Percentiles rank a stretch among this genome's conserved stretches.
Evolutionary conservation across 2,888 invertebrate genomes (phyloP).

Genomic region (Colletes collaris): DNA sequence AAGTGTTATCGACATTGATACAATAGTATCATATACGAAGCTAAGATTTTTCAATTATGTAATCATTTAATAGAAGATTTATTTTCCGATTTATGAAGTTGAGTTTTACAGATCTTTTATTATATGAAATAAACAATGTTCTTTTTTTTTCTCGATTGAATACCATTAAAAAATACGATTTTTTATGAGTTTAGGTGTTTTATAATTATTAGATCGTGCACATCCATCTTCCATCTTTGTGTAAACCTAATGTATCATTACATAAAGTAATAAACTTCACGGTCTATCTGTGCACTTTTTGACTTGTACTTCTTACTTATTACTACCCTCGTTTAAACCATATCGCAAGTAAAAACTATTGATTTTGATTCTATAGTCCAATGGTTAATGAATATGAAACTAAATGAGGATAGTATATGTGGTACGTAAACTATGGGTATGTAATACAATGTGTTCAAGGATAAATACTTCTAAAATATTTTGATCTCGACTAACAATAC

Average conservation of each 20-base stretch:
- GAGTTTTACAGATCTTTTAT: constrained; percentile 33
- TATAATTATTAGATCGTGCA: constrained; percentile 39
- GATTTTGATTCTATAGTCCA: constrained; percentile 55
- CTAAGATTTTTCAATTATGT: constrained; percentile 32
- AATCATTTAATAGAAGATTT: constrained; percentile 38
- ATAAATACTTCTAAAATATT: constrained; percentile 37
- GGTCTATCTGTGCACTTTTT: constrained; percentile 62
- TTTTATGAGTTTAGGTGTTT: constrained; percentile 51
- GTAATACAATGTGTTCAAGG: constrained; percentile 62
- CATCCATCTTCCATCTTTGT: constrained; percentile 62
- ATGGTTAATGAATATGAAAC: constrained; percentile 59
- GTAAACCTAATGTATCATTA: constrained; percentile 71
- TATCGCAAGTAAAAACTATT: constrained; percentile 47
- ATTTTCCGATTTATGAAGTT: constrained; percentile 41
- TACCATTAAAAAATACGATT: constrained; percentile 26
- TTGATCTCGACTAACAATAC: constrained; percentile 41
- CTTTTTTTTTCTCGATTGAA: constrained; percentile 34
- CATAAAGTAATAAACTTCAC: constrained; percentile 73
- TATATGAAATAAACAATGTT: constrained; percentile 23
- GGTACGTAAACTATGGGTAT: constrained; percentile 76
- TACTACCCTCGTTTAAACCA: constrained; percentile 65
- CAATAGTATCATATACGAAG: constrained; percentile 28
- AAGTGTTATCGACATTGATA: constrained; percentile 31
- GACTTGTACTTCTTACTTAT: constrained; percentile 65
- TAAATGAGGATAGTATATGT: constrained; percentile 62